These are phyloP conservation scores for Phenacoccus solenopsis DNA, from an alignment of 1,140 invertebrate genomes.

Conservation along the genomic window DNA sequence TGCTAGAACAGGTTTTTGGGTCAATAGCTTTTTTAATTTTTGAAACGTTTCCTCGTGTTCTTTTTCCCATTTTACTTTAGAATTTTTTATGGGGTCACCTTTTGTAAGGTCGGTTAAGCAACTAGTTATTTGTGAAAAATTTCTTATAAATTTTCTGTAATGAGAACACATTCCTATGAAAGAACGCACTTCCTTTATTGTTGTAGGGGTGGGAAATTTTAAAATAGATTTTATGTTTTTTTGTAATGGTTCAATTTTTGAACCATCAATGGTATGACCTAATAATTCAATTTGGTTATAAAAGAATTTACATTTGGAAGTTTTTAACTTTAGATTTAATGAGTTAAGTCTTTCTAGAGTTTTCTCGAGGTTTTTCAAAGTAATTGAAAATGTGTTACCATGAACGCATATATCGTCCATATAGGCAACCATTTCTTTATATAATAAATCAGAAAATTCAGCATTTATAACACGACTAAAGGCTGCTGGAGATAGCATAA, in stretches of 20 bases:
- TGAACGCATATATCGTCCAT: neutral
- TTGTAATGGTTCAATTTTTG: neutral
- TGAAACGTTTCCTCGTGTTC: too few relatives aligned
- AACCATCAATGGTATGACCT: neutral
- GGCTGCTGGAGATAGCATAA: neutral
- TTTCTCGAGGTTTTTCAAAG: neutral
- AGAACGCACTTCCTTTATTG: neutral
- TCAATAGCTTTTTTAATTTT: too few relatives aligned
- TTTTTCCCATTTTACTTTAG: too few relatives aligned
- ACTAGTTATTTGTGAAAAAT: neutral
- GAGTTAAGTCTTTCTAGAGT: neutral
- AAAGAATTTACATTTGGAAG: neutral
- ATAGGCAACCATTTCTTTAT: neutral
- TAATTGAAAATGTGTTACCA: neutral
- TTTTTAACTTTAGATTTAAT: neutral
- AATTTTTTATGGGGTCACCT: too few relatives aligned
- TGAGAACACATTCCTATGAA: neutral
- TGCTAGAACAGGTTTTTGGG: too few relatives aligned
- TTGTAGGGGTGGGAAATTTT: neutral
- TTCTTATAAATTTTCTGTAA: neutral
- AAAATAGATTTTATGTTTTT: neutral
- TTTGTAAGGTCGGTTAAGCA: too few relatives aligned
- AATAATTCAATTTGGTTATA: neutral
- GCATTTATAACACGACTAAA: neutral
- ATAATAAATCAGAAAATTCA: neutral